Conservation (phyloP, 1,140 invertebrate species). For the Grapholita molesta region DNA sequence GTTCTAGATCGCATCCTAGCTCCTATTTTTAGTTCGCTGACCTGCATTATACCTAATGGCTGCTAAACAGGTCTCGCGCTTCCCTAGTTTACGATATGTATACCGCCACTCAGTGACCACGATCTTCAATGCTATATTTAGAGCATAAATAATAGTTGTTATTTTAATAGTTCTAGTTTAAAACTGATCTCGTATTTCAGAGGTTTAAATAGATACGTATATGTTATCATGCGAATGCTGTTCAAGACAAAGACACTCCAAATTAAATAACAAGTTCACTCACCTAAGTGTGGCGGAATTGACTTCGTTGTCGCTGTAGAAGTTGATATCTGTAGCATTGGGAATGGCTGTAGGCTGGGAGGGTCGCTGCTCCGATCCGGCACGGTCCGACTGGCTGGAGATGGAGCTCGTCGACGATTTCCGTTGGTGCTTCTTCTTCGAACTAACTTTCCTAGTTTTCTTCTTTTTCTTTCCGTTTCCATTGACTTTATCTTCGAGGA, state of each 20-base stretch:
- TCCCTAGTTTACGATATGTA: neutral
- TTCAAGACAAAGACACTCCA: neutral
- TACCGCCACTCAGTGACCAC: neutral
- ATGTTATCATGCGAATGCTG: neutral
- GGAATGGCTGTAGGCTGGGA: conserved; percentile 48
- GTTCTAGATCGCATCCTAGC: neutral
- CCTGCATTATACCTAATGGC: neutral
- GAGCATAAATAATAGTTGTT: neutral
- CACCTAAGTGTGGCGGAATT: conserved; percentile 81
- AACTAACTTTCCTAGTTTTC: conserved; percentile 86
- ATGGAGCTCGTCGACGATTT: conserved; percentile 81
- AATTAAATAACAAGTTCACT: conserved; percentile 36
- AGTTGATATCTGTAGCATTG: conserved; percentile 72
- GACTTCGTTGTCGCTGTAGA: conserved; percentile 95
- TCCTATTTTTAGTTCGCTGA: neutral
- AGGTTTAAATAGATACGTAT: neutral
- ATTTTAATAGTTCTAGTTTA: neutral
- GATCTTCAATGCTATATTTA: neutral
- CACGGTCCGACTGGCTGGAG: conserved; percentile 73
- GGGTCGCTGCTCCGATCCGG: conserved; percentile 53
- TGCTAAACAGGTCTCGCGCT: neutral
- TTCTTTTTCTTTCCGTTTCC: conserved; percentile 83
- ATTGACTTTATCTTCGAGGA: conserved; percentile 63
- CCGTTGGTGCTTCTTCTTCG: conserved; percentile 86
- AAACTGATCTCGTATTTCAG: neutral